Conservation (phyloP, 2,888 invertebrate species). For the Drosophila nigricruria region DNA sequence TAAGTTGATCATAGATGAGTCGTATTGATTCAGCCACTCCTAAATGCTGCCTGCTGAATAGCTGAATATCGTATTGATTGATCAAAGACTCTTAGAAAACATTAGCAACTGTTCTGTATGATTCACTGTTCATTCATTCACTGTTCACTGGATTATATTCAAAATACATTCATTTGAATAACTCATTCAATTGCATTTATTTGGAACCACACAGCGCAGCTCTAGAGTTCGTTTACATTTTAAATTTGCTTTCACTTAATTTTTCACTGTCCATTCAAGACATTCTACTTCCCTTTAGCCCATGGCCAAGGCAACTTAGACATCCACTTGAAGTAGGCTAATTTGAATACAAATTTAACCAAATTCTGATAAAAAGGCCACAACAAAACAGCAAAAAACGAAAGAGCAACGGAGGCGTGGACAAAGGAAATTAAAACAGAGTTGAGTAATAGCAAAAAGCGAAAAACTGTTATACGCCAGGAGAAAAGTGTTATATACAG, state of each 20-base stretch:
- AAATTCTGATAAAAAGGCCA: slow-evolving; percentile 40
- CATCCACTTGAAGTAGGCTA: slow-evolving; percentile 26
- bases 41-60: background rate
- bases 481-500: background rate
- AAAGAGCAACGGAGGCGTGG: background rate
- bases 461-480: background rate
- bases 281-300: no score
- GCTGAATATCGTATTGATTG: background rate
- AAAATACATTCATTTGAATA: background rate
- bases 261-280: background rate
- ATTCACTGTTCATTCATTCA: no score
- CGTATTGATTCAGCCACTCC: background rate
- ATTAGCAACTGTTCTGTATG: no score
- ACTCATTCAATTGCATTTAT: background rate
- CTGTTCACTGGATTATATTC: no score
- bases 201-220: background rate
- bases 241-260: slow-evolving; percentile 1
- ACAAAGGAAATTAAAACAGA: background rate
- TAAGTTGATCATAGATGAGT: background rate
- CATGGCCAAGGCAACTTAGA: background rate
- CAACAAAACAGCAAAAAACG: background rate
- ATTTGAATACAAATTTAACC: slow-evolving; percentile 45
- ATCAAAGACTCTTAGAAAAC: no score
- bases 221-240: background rate
- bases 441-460: background rate